These are phyloP conservation scores for Ormyrus labotus DNA, from an alignment of 2,888 invertebrate species.

Conservation along the genomic window DNA sequence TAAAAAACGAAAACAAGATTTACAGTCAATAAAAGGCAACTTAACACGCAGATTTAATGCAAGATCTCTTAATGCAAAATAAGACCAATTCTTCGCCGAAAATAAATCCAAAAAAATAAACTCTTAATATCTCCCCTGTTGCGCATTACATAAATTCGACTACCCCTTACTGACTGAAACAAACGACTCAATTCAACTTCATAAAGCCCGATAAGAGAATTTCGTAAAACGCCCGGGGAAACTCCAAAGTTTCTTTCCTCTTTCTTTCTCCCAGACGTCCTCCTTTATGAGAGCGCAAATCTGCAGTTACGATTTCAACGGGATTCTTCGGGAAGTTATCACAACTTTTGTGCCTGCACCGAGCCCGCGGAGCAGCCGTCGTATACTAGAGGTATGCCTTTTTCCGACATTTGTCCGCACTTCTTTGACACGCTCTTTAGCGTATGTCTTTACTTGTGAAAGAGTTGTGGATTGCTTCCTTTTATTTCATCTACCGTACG, in stretches of 20 bases:
- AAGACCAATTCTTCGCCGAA: neutral
- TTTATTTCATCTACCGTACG: too few species aligned
- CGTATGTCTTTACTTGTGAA: too few species aligned
- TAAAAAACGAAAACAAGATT: too few species aligned
- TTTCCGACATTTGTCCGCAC: neutral
- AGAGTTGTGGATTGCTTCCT: too few species aligned
- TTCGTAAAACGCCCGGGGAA: conserved; percentile 33
- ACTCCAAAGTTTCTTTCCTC: conserved; percentile 11
- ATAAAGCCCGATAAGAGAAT: conserved; percentile 44
- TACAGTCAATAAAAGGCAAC: neutral
- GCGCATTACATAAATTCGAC: conserved; percentile 37
- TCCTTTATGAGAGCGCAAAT: neutral
- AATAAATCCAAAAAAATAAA: conserved; percentile 46
- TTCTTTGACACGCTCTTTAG: neutral
- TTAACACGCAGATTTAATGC: neutral
- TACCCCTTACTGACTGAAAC: conserved; percentile 22
- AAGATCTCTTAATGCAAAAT: neutral
- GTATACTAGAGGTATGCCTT: neutral
- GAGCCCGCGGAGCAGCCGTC: neutral
- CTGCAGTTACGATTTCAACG: conserved; percentile 17
- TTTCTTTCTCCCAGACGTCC: neutral
- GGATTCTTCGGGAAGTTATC: conserved; percentile 6
- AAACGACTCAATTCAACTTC: conserved; percentile 45
- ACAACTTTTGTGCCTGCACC: conserved; percentile 18
- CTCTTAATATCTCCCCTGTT: conserved; percentile 47